Percentiles rank a stretch among this genome's conserved stretches.
Evolutionary conservation across 2,113 vertebrate genomes (phyloP).

Genomic region (Amazona guildingii): DNA sequence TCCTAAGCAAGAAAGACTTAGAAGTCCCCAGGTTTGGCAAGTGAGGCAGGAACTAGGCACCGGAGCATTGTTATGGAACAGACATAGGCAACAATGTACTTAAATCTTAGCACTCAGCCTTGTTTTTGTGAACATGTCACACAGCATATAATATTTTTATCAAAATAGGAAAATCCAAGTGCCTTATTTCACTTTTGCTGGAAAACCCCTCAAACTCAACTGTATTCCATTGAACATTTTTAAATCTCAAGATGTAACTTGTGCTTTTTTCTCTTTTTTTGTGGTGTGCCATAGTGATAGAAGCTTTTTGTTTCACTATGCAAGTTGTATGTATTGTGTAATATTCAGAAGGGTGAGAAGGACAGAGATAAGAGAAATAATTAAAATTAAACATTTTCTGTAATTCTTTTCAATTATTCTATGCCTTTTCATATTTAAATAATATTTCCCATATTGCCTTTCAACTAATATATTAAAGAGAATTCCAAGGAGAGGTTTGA

Average conservation of each 20-base stretch:
- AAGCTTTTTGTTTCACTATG: background rate
- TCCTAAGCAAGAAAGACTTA: background rate
- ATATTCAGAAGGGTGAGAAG: background rate
- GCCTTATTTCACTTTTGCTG: background rate
- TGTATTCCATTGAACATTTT: background rate
- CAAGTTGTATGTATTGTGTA: background rate
- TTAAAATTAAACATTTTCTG: background rate
- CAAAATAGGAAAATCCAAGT: background rate
- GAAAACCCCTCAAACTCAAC: background rate
- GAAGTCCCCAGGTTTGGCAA: background rate
- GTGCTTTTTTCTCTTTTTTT: background rate
- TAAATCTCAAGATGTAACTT: background rate
- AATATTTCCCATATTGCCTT: background rate
- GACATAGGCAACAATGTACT: background rate
- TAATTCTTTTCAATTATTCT: conserved; percentile 8
- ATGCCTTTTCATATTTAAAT: background rate
- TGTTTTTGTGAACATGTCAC: background rate
- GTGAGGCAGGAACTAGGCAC: background rate
- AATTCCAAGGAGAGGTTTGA: background rate
- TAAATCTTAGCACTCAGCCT: background rate
- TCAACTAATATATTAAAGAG: background rate
- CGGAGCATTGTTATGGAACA: background rate
- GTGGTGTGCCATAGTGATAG: background rate
- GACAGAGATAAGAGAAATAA: background rate
- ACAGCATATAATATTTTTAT: background rate